phyloP scores from a whole-genome alignment of 2,797 vertebrate genomes.

The Peromyscus nudipes region DNA sequence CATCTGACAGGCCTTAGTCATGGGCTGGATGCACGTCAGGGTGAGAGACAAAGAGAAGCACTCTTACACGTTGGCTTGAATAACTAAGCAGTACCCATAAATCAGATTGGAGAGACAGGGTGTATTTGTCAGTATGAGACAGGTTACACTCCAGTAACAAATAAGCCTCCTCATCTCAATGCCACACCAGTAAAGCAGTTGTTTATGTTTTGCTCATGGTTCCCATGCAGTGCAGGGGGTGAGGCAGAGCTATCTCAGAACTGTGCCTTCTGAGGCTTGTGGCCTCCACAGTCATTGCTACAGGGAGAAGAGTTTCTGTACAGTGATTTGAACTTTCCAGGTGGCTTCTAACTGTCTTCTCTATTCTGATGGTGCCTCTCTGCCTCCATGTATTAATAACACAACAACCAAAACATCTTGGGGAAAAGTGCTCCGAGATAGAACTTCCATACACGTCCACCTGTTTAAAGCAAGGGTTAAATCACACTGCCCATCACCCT shows the following conservation, averaged over 20 bases:
- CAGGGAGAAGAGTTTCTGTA: neutral
- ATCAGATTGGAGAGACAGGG: neutral
- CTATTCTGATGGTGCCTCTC: neutral
- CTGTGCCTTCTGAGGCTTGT: accelerated
- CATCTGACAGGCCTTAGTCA: neutral
- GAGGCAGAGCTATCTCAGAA: neutral
- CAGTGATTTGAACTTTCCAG: no score
- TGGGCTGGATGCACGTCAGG: neutral
- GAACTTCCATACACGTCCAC: neutral
- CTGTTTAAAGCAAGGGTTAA: neutral
- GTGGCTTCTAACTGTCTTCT: neutral
- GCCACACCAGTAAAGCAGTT: no score
- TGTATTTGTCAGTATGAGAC: neutral
- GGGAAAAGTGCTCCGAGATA: neutral
- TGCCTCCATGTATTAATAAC: neutral
- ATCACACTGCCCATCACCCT: no score
- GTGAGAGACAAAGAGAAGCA: neutral
- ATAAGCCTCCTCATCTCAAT: neutral
- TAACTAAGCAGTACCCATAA: neutral
- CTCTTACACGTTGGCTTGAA: neutral
- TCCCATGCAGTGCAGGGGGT: accelerated
- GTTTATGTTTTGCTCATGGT: neutral
- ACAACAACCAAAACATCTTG: no score
- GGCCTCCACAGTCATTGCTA: neutral
- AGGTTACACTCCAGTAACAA: neutral